These are phyloP conservation scores for Drosophila kurseongensis DNA, from an alignment of 1,140 invertebrate species.

Conservation along the genomic window DNA sequence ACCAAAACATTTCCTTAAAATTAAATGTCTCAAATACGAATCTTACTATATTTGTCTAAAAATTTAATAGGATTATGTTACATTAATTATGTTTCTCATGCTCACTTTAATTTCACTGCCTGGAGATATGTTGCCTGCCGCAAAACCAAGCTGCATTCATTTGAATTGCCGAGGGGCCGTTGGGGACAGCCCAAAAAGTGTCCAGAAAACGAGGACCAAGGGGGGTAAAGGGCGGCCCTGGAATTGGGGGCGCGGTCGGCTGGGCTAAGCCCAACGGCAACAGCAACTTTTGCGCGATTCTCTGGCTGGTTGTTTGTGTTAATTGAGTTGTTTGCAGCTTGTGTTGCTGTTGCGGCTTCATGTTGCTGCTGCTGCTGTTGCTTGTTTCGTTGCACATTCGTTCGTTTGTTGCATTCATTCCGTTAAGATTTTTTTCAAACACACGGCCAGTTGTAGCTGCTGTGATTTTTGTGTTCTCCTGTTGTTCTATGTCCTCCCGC, in stretches of 20 bases:
- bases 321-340: slow-evolving; percentile 70
- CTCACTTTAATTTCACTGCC: not conserved
- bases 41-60: too few relatives aligned
- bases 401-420: slow-evolving; percentile 53
- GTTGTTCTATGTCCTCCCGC: slow-evolving; percentile 50
- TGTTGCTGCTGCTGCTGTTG: slow-evolving; percentile 35
- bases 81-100: not conserved
- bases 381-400: slow-evolving; percentile 23
- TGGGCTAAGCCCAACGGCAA: slow-evolving; percentile 19
- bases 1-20: too few relatives aligned
- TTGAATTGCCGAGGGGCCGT: slow-evolving; percentile 29
- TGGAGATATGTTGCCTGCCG: not conserved
- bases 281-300: slow-evolving; percentile 41
- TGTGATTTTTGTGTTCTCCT: slow-evolving; percentile 47
- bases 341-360: slow-evolving; percentile 47
- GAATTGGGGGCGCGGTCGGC: slow-evolving; percentile 25
- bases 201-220: slow-evolving; percentile 11
- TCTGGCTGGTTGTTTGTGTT: slow-evolving; percentile 57
- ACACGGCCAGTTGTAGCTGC: slow-evolving; percentile 20
- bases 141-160: slow-evolving; percentile 25
- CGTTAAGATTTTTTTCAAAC: slow-evolving; percentile 47
- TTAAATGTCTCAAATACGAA: too few relatives aligned
- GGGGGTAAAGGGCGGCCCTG: slow-evolving; percentile 17
- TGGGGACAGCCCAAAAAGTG: slow-evolving; percentile 9
- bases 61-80: too few relatives aligned